Percentiles rank a stretch among this genome's conserved stretches.
phyloP scores from a whole-genome alignment of 2,888 invertebrate genomes.

The Papilio protenor region DNA sequence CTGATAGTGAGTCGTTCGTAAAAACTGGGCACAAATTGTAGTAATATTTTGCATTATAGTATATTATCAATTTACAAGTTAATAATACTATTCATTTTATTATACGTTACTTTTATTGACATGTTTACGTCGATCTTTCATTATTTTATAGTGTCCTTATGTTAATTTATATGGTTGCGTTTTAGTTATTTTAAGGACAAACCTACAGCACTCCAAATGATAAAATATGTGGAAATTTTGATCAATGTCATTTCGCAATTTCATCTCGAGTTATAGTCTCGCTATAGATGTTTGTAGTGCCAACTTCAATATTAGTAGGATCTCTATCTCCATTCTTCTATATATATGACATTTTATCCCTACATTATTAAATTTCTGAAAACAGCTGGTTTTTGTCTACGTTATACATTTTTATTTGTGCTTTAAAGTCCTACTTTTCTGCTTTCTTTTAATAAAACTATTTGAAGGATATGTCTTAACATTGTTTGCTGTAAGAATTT shows the following conservation, averaged over 20 bases:
- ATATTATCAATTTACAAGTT: not conserved
- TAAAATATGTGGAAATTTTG: not conserved
- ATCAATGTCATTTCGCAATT: constrained; percentile 20
- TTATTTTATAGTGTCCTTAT: not conserved
- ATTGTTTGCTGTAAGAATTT: not conserved
- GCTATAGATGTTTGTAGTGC: not conserved
- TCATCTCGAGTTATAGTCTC: not conserved
- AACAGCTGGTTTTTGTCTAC: too few species aligned
- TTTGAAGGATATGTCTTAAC: not conserved
- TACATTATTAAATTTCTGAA: too few species aligned
- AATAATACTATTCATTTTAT: not conserved
- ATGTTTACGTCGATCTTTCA: not conserved
- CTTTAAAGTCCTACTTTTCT: too few species aligned
- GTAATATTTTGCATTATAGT: not conserved
- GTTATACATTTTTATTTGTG: too few species aligned
- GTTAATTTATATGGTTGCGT: not conserved
- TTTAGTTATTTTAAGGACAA: constrained; percentile 13
- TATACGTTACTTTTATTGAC: not conserved
- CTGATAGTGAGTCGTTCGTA: not conserved
- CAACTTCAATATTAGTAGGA: too few species aligned
- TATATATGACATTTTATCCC: too few species aligned
- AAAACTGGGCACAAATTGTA: not conserved
- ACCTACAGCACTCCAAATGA: not conserved
- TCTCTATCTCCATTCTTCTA: too few species aligned
- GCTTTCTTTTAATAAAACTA: not conserved